Evolutionary conservation across 2,797 vertebrate species (phyloP), one percentile per base, ranked within the genome.

Genomic region (Pantherophis vulpinus): DNA sequence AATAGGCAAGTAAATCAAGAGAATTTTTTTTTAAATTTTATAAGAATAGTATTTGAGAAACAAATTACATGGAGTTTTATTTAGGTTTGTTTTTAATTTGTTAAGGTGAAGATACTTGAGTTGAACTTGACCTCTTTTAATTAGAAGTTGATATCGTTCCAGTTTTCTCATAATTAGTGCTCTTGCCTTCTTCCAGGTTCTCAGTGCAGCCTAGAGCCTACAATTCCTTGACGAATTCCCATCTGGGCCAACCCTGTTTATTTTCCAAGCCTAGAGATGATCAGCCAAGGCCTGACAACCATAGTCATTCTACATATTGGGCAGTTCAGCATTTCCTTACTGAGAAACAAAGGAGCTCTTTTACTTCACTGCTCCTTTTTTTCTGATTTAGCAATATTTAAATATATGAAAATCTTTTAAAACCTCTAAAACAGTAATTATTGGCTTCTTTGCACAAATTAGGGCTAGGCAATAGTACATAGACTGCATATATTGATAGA

Each of bases 1-100:
- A 86, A 29, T 54, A 89, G 88, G 87, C 96, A 94, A 94, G 89
- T 83, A 95, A 70, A 42, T 91, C 70, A 94, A 90, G 93, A 93
- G 61, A 59, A 54, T 54, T 54, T 54, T 10, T 10, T 4, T 10
- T 3, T 0, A 2, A 9, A 54, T 89, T 94, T 95, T 66, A 93
- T 56, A 37, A 89, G 54, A 58, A 12, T 4, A 91, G 89, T 13
- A 37, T 92, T 95, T 96, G 92, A 74, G 16, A 95, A 96, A 63
- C 2, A 93, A 94, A 90, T 92, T 12, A 60, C 37, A 13, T 58
- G 37, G 1, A 92, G 3, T 94, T 94, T 94, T 66, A 83, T 95
- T 0, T 0, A 89, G 93, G 90, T 12, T 23, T 55, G 55, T 88
- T 86, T 86, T 90, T 20, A 92, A 60, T 83, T 18, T 90, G n/a